Evolutionary conservation across 2,113 vertebrate genomes (phyloP).

Genomic region (Anguilla rostrata): DNA sequence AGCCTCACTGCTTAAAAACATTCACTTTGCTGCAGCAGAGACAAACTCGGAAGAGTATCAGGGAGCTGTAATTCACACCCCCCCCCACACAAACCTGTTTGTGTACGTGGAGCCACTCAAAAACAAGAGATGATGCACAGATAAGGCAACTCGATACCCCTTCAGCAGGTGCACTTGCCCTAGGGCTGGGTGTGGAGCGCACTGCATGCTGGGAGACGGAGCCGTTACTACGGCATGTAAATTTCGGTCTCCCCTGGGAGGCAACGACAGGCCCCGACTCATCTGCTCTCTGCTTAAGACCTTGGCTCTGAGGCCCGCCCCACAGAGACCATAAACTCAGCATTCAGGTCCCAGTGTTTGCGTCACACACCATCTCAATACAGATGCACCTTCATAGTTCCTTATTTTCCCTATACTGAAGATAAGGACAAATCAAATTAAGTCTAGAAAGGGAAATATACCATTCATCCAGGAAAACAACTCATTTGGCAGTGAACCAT

Average conservation of each 20-base stretch:
- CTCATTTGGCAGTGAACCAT: neutral
- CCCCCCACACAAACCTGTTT: neutral
- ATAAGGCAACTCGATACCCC: slow-evolving; percentile 33
- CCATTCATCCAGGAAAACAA: too few relatives aligned
- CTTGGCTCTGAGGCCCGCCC: slow-evolving; percentile 28
- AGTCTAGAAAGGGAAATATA: too few relatives aligned
- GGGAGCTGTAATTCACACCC: neutral
- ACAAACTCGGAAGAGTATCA: neutral
- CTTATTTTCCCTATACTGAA: neutral
- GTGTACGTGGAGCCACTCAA: neutral
- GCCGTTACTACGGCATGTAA: slow-evolving; percentile 47
- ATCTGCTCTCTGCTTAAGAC: slow-evolving; percentile 42
- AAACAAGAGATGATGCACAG: slow-evolving; percentile 21
- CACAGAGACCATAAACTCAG: neutral
- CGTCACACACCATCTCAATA: neutral
- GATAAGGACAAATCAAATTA: neutral
- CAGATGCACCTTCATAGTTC: neutral
- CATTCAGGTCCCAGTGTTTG: neutral
- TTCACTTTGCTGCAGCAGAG: neutral
- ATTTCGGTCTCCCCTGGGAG: slow-evolving; percentile 27
- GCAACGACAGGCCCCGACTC: slow-evolving; percentile 39
- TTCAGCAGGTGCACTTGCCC: slow-evolving; percentile 26
- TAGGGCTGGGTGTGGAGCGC: slow-evolving; percentile 36
- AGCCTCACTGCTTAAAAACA: neutral
- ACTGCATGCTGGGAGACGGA: slow-evolving; percentile 44